Percentiles rank a stretch among this genome's conserved stretches.
phyloP scores from a whole-genome alignment of 53 echinoderm and acorn worm species.

The Mesocentrotus franciscanus region DNA sequence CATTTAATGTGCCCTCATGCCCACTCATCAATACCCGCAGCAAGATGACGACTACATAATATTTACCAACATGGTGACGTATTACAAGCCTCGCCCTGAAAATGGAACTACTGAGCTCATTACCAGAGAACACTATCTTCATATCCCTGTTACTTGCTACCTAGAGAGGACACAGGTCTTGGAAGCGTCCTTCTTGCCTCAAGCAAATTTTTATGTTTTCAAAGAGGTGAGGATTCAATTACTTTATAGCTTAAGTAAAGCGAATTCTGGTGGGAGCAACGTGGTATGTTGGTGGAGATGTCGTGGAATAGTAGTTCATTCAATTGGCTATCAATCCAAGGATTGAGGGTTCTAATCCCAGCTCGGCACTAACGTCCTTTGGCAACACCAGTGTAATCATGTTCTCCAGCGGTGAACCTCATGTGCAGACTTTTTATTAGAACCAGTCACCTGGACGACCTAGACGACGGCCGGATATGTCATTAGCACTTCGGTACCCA shows the following conservation, averaged over 20 bases:
- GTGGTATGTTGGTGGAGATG: background rate
- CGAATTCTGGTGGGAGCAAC: background rate
- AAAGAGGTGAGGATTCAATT: background rate
- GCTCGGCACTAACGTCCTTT: too few species aligned
- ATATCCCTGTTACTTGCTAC: slow-evolving; percentile 26
- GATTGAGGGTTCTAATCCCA: too few species aligned
- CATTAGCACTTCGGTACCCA: too few species aligned
- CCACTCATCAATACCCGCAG: background rate
- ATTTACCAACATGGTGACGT: slow-evolving; percentile 41
- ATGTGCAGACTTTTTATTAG: too few species aligned
- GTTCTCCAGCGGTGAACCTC: background rate
- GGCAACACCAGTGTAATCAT: background rate
- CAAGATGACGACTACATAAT: slow-evolving; percentile 1
- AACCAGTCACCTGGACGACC: too few species aligned
- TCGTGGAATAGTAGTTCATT: too few species aligned
- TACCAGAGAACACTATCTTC: slow-evolving; percentile 42
- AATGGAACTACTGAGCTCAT: slow-evolving; percentile 34
- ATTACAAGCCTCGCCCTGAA: slow-evolving; percentile 51
- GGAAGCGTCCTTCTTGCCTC: slow-evolving; percentile 1
- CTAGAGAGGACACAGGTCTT: background rate
- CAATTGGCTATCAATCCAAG: too few species aligned
- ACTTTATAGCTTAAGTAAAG: background rate
- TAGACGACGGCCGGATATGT: too few species aligned
- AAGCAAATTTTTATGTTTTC: too few species aligned
- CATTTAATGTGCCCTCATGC: background rate